These are phyloP conservation scores for Spialia ferax DNA, from an alignment of 2,888 invertebrate genomes.

Conservation along the genomic window DNA sequence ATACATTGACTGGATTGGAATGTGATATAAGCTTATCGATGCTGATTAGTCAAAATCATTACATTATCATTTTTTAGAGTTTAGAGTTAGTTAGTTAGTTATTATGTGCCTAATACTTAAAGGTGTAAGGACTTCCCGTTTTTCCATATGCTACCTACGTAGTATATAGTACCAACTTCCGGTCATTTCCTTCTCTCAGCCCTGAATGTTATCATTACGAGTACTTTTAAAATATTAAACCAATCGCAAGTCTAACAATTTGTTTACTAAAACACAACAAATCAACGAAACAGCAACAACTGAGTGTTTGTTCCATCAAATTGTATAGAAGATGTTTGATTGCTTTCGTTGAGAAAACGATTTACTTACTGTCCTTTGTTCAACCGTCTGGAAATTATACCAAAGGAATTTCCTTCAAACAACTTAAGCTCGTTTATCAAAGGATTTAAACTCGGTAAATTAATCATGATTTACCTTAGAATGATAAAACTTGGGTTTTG, in stretches of 20 bases:
- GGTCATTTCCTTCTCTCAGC: too few relatives aligned
- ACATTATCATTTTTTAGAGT: too few relatives aligned
- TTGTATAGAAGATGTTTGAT: neutral
- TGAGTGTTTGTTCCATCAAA: neutral
- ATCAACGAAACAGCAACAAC: constrained; percentile 1
- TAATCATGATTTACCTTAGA: neutral
- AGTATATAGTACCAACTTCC: too few relatives aligned
- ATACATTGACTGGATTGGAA: too few relatives aligned
- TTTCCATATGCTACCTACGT: too few relatives aligned
- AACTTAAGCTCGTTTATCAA: constrained; percentile 8
- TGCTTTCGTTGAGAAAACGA: neutral
- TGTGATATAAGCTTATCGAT: too few relatives aligned
- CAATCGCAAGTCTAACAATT: neutral
- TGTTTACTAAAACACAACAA: neutral
- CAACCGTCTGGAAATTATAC: neutral
- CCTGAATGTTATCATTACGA: too few relatives aligned
- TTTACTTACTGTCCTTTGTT: constrained; percentile 3
- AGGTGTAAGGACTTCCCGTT: too few relatives aligned
- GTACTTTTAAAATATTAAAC: too few relatives aligned
- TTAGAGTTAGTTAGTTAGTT: too few relatives aligned
- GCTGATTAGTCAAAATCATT: too few relatives aligned
- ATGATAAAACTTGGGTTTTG: neutral
- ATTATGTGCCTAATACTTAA: too few relatives aligned
- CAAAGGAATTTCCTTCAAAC: constrained; percentile 1
- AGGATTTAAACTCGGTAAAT: neutral